Evolutionary conservation across 2,113 vertebrate genomes (phyloP).

Genomic region (Passerina amoena): DNA sequence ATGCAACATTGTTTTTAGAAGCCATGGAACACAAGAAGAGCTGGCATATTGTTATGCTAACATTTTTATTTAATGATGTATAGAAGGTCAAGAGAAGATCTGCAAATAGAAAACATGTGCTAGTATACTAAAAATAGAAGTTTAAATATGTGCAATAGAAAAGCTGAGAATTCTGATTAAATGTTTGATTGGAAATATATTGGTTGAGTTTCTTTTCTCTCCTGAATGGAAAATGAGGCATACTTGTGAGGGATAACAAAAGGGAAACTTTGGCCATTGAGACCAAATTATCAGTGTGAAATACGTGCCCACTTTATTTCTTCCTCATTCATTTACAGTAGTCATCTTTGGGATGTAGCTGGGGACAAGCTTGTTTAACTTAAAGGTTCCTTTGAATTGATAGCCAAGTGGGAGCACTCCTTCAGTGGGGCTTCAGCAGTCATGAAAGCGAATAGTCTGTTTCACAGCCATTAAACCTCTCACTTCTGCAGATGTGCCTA

Average conservation of each 20-base stretch:
- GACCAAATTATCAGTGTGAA: not conserved
- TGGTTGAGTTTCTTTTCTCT: not conserved
- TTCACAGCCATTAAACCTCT: not conserved
- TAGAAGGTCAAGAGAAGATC: constrained; percentile 20
- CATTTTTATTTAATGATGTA: constrained; percentile 38
- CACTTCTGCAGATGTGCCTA: not conserved
- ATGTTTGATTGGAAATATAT: not conserved
- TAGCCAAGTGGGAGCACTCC: not conserved
- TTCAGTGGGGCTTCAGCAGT: not conserved
- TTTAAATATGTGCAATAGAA: not conserved
- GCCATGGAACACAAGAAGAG: not conserved
- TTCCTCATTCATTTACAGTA: not conserved
- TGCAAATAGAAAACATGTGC: constrained; percentile 5
- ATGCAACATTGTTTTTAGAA: constrained; percentile 12
- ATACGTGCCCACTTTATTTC: not conserved
- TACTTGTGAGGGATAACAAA: not conserved
- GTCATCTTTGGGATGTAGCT: not conserved
- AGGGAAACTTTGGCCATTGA: not conserved
- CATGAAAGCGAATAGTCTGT: constrained; percentile 10
- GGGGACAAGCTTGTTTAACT: not conserved
- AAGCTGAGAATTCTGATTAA: not conserved
- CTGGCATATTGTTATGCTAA: constrained; percentile 43
- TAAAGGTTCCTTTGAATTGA: not conserved
- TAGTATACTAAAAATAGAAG: not conserved
- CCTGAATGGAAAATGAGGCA: not conserved